These are phyloP conservation scores for Ahaetulla prasina DNA, from an alignment of 2,113 vertebrate species.

Conservation along the genomic window DNA sequence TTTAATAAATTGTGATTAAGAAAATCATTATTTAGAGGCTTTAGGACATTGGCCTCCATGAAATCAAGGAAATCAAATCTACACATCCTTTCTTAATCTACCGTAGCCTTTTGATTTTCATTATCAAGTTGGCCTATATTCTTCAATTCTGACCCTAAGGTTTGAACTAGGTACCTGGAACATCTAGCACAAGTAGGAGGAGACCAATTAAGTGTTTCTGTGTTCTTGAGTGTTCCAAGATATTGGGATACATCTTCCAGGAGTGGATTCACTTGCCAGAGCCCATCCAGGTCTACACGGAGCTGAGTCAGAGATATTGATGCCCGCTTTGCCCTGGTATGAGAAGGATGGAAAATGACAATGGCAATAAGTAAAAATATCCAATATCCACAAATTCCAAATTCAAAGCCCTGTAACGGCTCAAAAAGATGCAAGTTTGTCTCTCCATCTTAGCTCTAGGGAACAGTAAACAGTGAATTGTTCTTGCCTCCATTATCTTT, in stretches of 20 bases:
- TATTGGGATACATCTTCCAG: constrained; percentile 58
- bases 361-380: not conserved
- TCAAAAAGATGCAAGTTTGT: not conserved
- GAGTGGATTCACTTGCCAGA: constrained; percentile 57
- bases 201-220: not conserved
- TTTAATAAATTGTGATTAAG: not conserved
- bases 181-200: not conserved
- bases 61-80: not conserved
- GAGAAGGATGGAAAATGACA: not conserved
- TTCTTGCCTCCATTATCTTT: not conserved
- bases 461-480: not conserved
- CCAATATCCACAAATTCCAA: not conserved
- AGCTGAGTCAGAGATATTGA: constrained; percentile 53
- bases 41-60: not conserved
- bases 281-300: constrained; percentile 50
- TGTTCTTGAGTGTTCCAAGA: not conserved
- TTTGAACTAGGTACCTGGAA: constrained; percentile 4
- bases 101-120: not conserved
- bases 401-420: not conserved
- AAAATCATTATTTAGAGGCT: not conserved
- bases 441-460: not conserved
- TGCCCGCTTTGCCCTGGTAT: constrained; percentile 53
- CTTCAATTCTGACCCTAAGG: not conserved
- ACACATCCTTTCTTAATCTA: not conserved
- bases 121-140: not conserved